Conservation (phyloP, 2,888 invertebrate genomes). For the Calliscelio sp. region DNA sequence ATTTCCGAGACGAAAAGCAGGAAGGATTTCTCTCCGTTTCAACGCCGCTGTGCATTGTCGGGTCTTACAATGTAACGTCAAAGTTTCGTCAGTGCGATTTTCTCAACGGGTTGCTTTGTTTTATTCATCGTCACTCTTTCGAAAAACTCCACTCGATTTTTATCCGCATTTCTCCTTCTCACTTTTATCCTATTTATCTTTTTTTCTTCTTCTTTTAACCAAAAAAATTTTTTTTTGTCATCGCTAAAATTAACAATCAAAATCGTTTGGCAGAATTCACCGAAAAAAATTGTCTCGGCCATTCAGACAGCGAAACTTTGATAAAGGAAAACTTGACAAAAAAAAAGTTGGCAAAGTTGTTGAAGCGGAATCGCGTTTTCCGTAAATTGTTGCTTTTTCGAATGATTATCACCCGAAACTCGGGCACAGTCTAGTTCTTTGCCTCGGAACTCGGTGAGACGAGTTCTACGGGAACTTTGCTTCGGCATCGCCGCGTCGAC, state of each 20-base stretch:
- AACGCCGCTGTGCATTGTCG: conserved; percentile 57
- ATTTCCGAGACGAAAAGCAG: conserved; percentile 48
- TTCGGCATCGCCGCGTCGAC: conserved; percentile 57
- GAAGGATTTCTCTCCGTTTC: conserved; percentile 52
- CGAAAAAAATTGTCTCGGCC: no score
- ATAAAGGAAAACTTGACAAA: conserved; percentile 21
- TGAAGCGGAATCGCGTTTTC: conserved; percentile 21
- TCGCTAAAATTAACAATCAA: no score
- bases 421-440: conserved; percentile 11
- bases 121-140: conserved; percentile 78
- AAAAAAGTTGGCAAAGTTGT: conserved; percentile 37
- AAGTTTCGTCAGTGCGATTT: conserved; percentile 77
- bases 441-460: conserved; percentile 25
- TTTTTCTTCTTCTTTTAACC: no score
- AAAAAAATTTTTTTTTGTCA: no score
- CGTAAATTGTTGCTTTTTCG: conserved; percentile 46
- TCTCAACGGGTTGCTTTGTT: conserved; percentile 76
- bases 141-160: conserved; percentile 72
- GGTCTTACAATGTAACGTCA: conserved; percentile 67
- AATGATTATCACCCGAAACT: conserved; percentile 36
- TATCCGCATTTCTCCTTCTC: no score
- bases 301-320: no score
- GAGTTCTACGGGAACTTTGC: conserved; percentile 74
- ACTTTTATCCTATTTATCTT: no score
- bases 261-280: no score